phyloP scores from a whole-genome alignment of 2,113 vertebrate species.

The Hymenochirus boettgeri region DNA sequence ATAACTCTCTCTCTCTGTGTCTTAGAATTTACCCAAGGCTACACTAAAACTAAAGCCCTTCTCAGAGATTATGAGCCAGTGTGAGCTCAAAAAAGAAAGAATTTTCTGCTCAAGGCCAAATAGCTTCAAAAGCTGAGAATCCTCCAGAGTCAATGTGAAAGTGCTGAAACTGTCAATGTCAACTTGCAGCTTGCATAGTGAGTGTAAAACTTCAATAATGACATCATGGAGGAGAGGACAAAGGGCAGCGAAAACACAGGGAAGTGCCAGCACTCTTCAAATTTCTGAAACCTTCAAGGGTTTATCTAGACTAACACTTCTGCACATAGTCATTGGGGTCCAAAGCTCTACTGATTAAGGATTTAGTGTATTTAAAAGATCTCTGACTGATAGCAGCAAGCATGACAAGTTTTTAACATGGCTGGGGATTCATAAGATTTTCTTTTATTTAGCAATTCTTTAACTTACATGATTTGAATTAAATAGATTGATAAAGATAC shows the following conservation, averaged over 20 bases:
- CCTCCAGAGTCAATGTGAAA: constrained; percentile 81
- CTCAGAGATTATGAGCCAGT: constrained; percentile 82
- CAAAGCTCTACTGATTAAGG: constrained; percentile 78
- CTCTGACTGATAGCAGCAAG: constrained; percentile 58
- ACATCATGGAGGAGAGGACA: constrained; percentile 85
- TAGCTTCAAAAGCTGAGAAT: constrained; percentile 94
- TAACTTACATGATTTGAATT: too few relatives aligned
- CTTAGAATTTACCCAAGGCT: constrained; percentile 64
- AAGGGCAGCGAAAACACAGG: constrained; percentile 70
- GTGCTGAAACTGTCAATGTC: constrained; percentile 91
- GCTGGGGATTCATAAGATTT: constrained; percentile 56
- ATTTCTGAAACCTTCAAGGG: constrained; percentile 89
- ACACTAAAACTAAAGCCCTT: constrained; percentile 63
- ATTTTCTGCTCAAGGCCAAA: constrained; percentile 94
- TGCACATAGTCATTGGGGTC: constrained; percentile 68
- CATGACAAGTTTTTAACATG: constrained; percentile 62
- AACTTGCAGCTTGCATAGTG: constrained; percentile 78
- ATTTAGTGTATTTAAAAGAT: constrained; percentile 75
- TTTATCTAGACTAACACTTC: constrained; percentile 84
- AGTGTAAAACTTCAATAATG: constrained; percentile 90
- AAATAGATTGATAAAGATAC: too few relatives aligned
- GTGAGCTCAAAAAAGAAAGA: constrained; percentile 87
- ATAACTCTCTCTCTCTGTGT: constrained; percentile 23
- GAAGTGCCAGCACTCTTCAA: constrained; percentile 74
- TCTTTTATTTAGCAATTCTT: neutral